Evolutionary conservation across 2,113 vertebrate genomes (phyloP).

Genomic region (Rhinopithecus roxellana): DNA sequence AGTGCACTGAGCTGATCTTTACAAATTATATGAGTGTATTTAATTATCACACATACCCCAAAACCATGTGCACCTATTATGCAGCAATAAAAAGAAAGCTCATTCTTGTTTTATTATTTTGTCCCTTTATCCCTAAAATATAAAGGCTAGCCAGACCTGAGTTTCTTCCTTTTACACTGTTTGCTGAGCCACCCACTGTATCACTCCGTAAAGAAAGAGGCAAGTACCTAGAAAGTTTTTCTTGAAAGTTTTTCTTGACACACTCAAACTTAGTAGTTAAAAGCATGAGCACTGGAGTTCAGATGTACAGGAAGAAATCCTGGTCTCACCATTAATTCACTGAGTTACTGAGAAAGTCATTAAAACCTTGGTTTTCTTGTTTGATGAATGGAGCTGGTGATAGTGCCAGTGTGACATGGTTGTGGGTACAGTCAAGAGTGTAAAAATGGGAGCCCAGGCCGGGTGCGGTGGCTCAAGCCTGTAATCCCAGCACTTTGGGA

Average conservation of each 20-base stretch:
- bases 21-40: background rate
- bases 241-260: background rate
- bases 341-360: background rate
- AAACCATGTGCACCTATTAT: background rate
- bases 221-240: background rate
- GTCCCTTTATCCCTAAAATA: background rate
- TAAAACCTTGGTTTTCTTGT: background rate
- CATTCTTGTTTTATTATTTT: background rate
- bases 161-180: background rate
- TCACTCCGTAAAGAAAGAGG: background rate
- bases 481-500: too few species aligned
- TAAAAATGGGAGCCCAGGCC: background rate
- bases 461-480: too few species aligned
- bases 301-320: background rate
- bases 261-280: background rate
- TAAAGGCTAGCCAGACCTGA: background rate
- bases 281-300: background rate
- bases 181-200: background rate
- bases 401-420: accelerated
- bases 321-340: background rate
- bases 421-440: background rate
- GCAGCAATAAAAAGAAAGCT: background rate
- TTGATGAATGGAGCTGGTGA: background rate
- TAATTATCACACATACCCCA: background rate
- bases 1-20: background rate